Evolutionary conservation across 2,797 vertebrate species (phyloP), one percentile per base, ranked within the genome.

Genomic region (Anas georgica): DNA sequence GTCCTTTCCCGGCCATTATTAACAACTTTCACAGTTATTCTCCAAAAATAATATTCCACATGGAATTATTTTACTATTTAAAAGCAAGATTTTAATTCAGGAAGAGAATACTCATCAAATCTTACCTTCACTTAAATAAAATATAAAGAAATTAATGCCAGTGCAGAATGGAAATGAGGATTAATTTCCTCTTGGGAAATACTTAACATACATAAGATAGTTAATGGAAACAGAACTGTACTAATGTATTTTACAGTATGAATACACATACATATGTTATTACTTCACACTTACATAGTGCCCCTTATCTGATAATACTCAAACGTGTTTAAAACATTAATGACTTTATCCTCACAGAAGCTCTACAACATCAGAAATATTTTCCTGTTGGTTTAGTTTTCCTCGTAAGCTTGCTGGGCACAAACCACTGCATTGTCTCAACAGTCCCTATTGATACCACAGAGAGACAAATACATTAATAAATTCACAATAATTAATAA

Each of bases 271-370:
- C 91, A 88, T 94, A 95, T 86, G 92, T 86, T 94, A 94, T 77
- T 90, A 86, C 80, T 93, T 96, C 91, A 94, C 87, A 91, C 82
- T 95, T 95, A 81, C 85, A 92, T 86, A 28, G 54, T 83, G 69
- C 41, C 43, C 63, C 70, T 91, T 95, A 95, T 93, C 92, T 92
- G 80, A 92, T 88, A 96, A 95, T 95, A 77, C 52, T 88, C 87
- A 84, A 66, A 93, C 60, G 77, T 95, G 91, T 91, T 96, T 92
- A 90, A 97, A 94, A 94, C 85, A 94, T 94, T 93, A 88, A 95
- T 92, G 91, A 92, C 39, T 93, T 83, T 79, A 92, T 82, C 66
- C 66, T 92, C 76, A 90, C 48, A 83, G 92, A 81, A 95, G 69
- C 62, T 81, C 62, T 54, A 37, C 75, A 85, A 21, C 17, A 43